Conservation (phyloP, 2,888 invertebrate genomes). For the Pterostichus madidus region DNA sequence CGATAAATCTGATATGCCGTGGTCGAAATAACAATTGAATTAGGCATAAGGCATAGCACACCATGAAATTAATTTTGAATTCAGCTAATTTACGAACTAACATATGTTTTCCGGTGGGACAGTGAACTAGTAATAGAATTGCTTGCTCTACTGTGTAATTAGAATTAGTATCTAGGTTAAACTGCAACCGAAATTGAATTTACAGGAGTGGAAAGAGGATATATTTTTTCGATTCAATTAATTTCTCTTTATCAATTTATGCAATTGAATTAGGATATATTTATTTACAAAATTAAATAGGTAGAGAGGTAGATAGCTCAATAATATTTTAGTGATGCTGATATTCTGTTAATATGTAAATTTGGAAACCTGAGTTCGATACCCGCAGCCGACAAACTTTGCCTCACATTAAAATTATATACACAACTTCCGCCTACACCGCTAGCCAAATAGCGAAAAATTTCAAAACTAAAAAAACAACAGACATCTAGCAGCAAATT, state of each 20-base stretch:
- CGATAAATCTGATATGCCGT: neutral
- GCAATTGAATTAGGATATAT: too few relatives aligned
- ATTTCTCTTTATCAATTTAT: neutral
- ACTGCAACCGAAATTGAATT: neutral
- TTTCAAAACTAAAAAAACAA: too few relatives aligned
- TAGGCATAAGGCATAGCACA: neutral
- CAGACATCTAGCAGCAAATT: too few relatives aligned
- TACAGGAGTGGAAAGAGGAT: neutral
- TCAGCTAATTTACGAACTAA: slow-evolving; percentile 1
- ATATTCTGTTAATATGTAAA: too few relatives aligned
- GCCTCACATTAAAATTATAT: too few relatives aligned
- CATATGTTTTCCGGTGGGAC: neutral
- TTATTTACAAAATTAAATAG: too few relatives aligned
- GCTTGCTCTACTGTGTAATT: slow-evolving; percentile 10
- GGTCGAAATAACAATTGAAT: slow-evolving; percentile 7
- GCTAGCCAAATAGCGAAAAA: too few relatives aligned
- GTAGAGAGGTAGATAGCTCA: too few relatives aligned
- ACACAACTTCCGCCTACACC: too few relatives aligned
- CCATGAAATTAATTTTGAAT: slow-evolving; percentile 12
- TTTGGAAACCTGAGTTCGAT: too few relatives aligned
- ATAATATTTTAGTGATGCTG: too few relatives aligned
- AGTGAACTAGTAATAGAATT: slow-evolving; percentile 9
- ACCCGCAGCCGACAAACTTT: too few relatives aligned
- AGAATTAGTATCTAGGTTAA: slow-evolving; percentile 10
- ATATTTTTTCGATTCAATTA: neutral